These are phyloP conservation scores for Syngnathus acus DNA, from an alignment of 2,797 vertebrate species.

Conservation along the genomic window DNA sequence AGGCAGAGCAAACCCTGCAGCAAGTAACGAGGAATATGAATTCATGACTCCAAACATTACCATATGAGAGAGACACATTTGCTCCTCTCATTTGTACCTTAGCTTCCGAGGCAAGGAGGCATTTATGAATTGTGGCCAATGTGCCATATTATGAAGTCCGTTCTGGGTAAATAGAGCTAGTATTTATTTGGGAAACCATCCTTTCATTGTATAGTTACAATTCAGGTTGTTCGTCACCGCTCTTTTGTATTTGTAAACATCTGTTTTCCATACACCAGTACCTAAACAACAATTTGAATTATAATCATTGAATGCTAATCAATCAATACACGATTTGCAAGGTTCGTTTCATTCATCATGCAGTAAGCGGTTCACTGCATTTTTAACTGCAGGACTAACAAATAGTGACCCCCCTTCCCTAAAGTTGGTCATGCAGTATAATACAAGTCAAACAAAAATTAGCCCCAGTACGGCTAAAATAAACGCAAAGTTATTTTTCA, in stretches of 20 bases:
- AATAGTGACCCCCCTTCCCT: constrained; percentile 12
- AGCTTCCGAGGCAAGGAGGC: not conserved
- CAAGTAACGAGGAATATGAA: constrained; percentile 24
- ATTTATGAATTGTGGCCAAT: not conserved
- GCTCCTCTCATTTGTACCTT: constrained; percentile 6
- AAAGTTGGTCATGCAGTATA: constrained; percentile 12
- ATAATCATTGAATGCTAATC: not conserved
- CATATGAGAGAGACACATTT: constrained; percentile 14
- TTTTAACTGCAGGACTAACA: constrained; percentile 20
- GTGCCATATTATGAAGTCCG: not conserved
- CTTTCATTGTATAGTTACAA: not conserved
- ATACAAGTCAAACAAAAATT: not conserved
- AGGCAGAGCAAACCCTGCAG: constrained; percentile 23
- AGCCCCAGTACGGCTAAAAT: not conserved
- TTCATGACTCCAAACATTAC: constrained; percentile 17
- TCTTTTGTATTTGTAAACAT: not conserved
- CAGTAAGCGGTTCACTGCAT: not conserved
- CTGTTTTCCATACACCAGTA: not conserved
- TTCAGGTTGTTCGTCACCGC: not conserved
- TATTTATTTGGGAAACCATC: not conserved
- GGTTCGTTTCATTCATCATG: not conserved
- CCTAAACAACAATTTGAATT: not conserved
- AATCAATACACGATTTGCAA: constrained; percentile 21
- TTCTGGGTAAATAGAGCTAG: not conserved
- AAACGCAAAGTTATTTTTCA: not conserved